These are phyloP conservation scores for Xylocopa sonorina DNA, from an alignment of 1,140 invertebrate genomes.

Conservation along the genomic window DNA sequence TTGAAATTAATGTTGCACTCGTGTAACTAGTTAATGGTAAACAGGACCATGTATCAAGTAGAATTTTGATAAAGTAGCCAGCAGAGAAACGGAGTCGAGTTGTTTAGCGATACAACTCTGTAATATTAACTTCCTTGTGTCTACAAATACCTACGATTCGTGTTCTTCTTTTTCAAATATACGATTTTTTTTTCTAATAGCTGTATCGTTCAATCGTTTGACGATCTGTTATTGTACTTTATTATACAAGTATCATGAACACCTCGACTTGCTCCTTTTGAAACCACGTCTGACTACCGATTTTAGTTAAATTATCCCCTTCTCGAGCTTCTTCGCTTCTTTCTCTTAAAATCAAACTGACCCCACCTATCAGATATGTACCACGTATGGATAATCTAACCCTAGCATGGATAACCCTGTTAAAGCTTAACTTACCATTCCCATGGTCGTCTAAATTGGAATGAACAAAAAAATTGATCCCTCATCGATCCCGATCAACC, in stretches of 20 bases:
- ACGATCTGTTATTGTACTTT: too few species aligned
- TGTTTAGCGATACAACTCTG: not conserved
- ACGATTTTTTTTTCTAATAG: too few species aligned
- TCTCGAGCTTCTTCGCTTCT: too few species aligned
- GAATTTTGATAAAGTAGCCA: not conserved
- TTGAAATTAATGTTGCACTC: too few species aligned
- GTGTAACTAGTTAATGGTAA: not conserved
- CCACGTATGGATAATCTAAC: not conserved
- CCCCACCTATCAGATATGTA: not conserved
- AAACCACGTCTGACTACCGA: not conserved
- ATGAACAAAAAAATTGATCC: too few species aligned
- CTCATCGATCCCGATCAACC: too few species aligned
- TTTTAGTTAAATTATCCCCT: not conserved
- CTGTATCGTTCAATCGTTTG: too few species aligned
- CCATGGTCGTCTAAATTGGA: too few species aligned
- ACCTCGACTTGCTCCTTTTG: not conserved
- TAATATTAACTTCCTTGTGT: not conserved
- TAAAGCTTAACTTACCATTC: not conserved
- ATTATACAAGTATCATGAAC: too few species aligned
- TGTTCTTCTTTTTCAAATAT: not conserved
- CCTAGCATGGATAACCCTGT: not conserved
- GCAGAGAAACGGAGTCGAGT: not conserved
- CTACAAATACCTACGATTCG: not conserved
- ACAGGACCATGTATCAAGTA: too few species aligned
- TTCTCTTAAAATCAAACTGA: not conserved